Percentiles rank a stretch among this genome's conserved stretches.
phyloP scores from a whole-genome alignment of 2,113 vertebrate species.

The Rhinichthys klamathensis region DNA sequence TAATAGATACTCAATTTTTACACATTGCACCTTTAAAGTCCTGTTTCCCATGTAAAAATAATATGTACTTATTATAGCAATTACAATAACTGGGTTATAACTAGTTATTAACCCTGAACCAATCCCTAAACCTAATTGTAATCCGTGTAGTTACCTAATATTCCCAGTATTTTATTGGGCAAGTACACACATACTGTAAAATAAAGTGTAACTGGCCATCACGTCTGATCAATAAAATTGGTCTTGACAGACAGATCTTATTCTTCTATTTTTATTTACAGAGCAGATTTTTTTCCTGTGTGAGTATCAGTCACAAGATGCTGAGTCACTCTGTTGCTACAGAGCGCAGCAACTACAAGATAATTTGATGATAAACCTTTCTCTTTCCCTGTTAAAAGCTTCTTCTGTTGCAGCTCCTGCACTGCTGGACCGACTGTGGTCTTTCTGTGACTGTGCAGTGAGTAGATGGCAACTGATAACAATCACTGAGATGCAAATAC shows the following conservation, averaged over 20 bases:
- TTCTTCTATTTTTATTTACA: background rate
- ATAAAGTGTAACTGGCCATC: too few species aligned
- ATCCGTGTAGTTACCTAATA: too few species aligned
- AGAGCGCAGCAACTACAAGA: background rate
- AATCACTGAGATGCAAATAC: background rate
- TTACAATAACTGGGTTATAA: too few species aligned
- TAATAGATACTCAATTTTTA: too few species aligned
- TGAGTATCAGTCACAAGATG: background rate
- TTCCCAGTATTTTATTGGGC: too few species aligned
- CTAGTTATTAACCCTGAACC: too few species aligned
- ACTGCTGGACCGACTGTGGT: background rate
- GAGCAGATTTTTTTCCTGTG: background rate
- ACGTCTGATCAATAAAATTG: too few species aligned
- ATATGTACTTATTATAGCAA: background rate
- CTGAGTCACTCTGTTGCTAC: slow-evolving; percentile 20
- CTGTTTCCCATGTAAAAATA: too few species aligned
- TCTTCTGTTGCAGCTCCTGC: background rate
- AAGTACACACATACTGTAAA: too few species aligned
- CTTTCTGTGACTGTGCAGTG: background rate
- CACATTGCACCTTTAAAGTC: too few species aligned
- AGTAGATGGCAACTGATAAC: background rate
- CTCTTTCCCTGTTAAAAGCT: background rate
- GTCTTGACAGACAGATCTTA: background rate
- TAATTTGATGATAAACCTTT: background rate
- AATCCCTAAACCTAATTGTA: too few species aligned